These are phyloP conservation scores for Phoebastria nigripes DNA, from an alignment of 2,797 vertebrate genomes.

Conservation along the genomic window DNA sequence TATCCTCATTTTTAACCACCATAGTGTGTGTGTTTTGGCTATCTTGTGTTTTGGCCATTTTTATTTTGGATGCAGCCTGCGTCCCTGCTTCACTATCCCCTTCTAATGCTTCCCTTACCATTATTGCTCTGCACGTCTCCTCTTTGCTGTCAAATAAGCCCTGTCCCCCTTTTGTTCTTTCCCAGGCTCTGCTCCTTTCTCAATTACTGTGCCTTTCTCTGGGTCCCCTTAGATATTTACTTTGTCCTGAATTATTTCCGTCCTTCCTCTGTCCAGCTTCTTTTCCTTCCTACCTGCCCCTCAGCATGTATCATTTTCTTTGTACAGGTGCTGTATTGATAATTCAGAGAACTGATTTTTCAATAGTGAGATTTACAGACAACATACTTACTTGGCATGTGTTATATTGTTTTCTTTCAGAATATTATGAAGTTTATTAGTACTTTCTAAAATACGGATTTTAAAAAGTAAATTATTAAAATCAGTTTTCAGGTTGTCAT, in stretches of 20 bases:
- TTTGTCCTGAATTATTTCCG: background rate
- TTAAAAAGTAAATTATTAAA: background rate
- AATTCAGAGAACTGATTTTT: background rate
- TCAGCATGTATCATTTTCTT: background rate
- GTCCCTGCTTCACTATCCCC: background rate
- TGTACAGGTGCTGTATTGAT: background rate
- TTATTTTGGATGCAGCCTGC: background rate
- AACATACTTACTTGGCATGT: background rate
- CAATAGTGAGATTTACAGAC: background rate
- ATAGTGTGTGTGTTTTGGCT: background rate
- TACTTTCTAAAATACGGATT: background rate
- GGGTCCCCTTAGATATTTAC: background rate
- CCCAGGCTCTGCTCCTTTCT: background rate
- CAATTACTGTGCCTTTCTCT: background rate
- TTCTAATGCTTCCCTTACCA: background rate
- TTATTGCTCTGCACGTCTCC: background rate
- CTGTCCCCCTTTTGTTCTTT: background rate
- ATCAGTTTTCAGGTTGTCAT: background rate
- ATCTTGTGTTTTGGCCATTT: background rate
- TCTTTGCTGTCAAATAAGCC: background rate
- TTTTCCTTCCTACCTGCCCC: background rate
- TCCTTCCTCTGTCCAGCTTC: background rate
- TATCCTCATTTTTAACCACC: background rate
- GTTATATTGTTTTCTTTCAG: background rate
- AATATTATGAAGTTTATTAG: background rate